These are phyloP conservation scores for Ispidina picta DNA, from an alignment of 2,797 vertebrate genomes.

Conservation along the genomic window DNA sequence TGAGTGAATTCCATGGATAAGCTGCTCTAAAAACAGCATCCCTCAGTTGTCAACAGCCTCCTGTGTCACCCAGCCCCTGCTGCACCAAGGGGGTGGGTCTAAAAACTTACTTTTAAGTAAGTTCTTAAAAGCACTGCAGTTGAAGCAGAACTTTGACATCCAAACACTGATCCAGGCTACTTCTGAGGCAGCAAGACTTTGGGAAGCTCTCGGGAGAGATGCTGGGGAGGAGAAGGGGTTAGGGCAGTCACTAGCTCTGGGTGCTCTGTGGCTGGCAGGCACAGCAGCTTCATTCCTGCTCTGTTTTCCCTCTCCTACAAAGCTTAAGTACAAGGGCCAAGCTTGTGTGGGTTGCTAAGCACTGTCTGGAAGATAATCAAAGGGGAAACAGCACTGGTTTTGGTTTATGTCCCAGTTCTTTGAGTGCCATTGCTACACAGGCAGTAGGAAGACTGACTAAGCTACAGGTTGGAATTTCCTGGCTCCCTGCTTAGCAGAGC, in stretches of 20 bases:
- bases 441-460: not conserved
- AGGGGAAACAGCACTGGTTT: slow-evolving; percentile 21
- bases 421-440: not conserved
- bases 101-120: not conserved
- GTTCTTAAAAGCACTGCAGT: not conserved
- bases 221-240: not conserved
- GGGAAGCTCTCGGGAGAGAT: not conserved
- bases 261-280: not conserved
- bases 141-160: not conserved
- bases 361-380: slow-evolving; percentile 38
- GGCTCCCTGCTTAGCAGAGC: not conserved
- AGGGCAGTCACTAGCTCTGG: not conserved
- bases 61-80: not conserved
- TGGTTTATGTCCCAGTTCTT: too few relatives aligned
- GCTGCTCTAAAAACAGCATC: not conserved
- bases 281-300: not conserved
- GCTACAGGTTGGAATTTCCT: slow-evolving; percentile 23
- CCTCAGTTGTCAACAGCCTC: not conserved
- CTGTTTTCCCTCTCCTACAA: not conserved
- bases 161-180: not conserved
- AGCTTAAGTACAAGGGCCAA: not conserved
- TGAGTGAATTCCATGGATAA: slow-evolving; percentile 1
- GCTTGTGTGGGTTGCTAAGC: slow-evolving; percentile 40
- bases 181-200: not conserved
- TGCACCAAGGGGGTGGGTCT: not conserved